Base-by-base conservation (phyloP, 2,113 vertebrate species). In the Alces alces region DNA sequence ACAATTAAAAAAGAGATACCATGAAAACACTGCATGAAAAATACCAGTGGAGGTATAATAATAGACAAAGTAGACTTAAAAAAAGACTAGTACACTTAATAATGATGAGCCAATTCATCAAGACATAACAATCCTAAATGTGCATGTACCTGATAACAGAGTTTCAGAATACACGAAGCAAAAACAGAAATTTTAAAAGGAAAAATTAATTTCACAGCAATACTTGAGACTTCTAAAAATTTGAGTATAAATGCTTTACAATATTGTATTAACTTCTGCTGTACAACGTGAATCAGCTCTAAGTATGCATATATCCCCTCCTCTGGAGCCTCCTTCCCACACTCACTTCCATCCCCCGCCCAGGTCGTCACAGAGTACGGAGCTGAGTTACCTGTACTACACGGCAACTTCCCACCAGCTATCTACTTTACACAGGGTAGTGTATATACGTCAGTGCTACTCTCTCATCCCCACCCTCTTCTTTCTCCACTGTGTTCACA, bases 81-180 rank as follows among this genome's bases (percentile, higher is more conserved):
- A 83, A 92, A 96, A 90, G 50, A 64, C 13, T n/a, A 55, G 92
- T 73, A 84, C 15, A 90, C 83, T 93, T 93, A 90, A 78, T 79
- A 93, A 91, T 64, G 47, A 64, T 80, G 10, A 94, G 43, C n/a
- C 55, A 95, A 70, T 97, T 92, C 23, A 83, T 78, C 47, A 93
- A 83, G 33, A 61, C 4, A 61, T 3, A 73, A 33, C 33, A 86
- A 92, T 79, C 43, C 55, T 94, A 95, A 89, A 73, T 88, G 28
- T 57, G 23, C 14, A 94, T 54, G 16, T 43, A 78, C 50, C 4
- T 73, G 89, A 92, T 70, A 95, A 80, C 14, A 93, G 84, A 89
- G 50, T 23, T 93, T 91, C 39, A 95, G 96, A 95, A 92, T 43
- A 82, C 9, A 60, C 39, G 19, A 93, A 60, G n/a, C n/a, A 85